Conservation (phyloP, 2,797 vertebrate species). For the Muscicapa striata region DNA sequence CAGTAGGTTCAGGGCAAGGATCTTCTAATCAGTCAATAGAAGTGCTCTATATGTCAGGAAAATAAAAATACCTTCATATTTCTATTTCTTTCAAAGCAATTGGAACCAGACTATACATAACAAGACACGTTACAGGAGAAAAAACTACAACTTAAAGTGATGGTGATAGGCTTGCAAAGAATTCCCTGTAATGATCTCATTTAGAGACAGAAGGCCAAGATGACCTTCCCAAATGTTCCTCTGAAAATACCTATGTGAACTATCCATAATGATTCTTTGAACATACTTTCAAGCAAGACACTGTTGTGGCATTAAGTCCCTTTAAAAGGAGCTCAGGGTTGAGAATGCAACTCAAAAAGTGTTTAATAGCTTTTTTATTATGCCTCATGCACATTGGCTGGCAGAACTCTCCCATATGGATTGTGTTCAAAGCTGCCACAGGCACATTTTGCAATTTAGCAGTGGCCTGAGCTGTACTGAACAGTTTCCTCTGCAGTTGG, state of each 20-base stretch:
- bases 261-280: neutral
- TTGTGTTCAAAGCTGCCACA: neutral
- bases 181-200: neutral
- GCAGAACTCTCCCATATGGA: neutral
- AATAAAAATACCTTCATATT: neutral
- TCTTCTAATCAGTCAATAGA: neutral
- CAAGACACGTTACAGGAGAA: neutral
- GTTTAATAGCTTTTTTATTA: constrained; percentile 23
- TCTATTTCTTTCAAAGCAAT: neutral
- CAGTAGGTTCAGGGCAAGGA: neutral
- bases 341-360: neutral
- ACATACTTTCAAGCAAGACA: neutral
- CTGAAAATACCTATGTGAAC: neutral
- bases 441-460: neutral
- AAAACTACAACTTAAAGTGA: neutral
- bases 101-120: neutral
- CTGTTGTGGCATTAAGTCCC: neutral
- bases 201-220: neutral
- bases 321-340: neutral
- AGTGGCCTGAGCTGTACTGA: neutral
- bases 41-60: neutral
- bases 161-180: neutral
- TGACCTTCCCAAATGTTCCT: neutral
- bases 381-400: neutral
- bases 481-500: neutral